These are phyloP conservation scores for Polydrusus tereticollis DNA, from an alignment of 2,888 invertebrate species.

Conservation along the genomic window DNA sequence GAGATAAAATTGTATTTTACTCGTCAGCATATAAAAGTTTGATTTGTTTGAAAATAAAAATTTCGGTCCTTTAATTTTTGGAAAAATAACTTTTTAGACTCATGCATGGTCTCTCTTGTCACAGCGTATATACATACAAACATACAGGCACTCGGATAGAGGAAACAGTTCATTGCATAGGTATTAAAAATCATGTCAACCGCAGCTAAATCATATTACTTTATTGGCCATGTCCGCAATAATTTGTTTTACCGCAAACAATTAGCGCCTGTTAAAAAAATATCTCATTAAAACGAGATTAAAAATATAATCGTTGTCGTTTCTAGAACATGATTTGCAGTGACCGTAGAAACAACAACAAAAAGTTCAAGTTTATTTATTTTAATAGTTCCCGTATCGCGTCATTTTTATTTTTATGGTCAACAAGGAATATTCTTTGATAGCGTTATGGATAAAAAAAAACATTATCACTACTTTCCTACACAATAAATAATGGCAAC, in stretches of 20 bases:
- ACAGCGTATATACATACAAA: too few species aligned
- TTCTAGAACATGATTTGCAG: conserved; percentile 17
- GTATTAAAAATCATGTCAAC: too few species aligned
- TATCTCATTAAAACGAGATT: neutral
- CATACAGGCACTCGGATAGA: too few species aligned
- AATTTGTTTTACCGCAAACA: neutral
- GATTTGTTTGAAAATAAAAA: too few species aligned
- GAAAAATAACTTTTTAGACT: too few species aligned
- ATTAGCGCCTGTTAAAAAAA: neutral
- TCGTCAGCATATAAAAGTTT: too few species aligned
- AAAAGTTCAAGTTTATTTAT: conserved; percentile 28
- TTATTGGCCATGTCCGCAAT: conserved; percentile 9
- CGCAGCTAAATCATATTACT: neutral
- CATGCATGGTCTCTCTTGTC: too few species aligned
- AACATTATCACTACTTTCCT: too few species aligned
- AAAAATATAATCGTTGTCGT: neutral
- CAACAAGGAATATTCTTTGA: neutral
- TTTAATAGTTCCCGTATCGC: neutral
- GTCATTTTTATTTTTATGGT: neutral
- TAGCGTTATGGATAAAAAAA: neutral
- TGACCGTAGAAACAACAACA: conserved; percentile 23
- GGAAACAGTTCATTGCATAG: too few species aligned
- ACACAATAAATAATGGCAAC: too few species aligned
- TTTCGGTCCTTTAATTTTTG: too few species aligned
- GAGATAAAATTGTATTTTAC: too few species aligned